Base-by-base conservation (phyloP, 2,888 invertebrate species). In the Epistrophe grossulariae region DNA sequence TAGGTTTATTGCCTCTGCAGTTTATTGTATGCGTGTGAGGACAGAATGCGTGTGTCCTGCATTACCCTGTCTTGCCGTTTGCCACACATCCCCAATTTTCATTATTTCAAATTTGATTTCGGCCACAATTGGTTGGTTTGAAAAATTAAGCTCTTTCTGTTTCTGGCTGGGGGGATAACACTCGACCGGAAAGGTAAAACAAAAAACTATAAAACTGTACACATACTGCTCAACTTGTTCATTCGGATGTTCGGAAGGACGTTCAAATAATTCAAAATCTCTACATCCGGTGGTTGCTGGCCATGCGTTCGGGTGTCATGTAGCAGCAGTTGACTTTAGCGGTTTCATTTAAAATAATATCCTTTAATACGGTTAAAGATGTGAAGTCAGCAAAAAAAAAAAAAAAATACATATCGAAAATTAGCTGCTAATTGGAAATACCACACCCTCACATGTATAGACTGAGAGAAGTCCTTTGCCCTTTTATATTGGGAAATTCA, bases 371-470 rank as follows among this genome's bases (percentile, higher is more conserved):
- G 82, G 85, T 78, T 64, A 43, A 78, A 78, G 78, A 78, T 73
- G 74, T 70, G 38, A 48, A 66, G 17, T 45, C 48, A 48, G 10
- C 43, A 31, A 45, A 45, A 48, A 45, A 15, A 15, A 31, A 45
- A 45, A 48, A 45, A 62, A 43, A 62, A 55, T 66, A 68, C 78
- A 78, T 48, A 72, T 68, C 28, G 78, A 60, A 85, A 85, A 85
- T 85, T 82, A 85, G 81, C 82, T 82, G 85, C 85, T 85, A 85
- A 85, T 85, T 85, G 85, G 78, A 64, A 85, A 82, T 78, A 85
- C 85, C 85, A 64, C 81, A 82, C 70, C 71, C 78, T 64, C 82
- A 73, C n/a, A n/a, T n/a, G n/a, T 78, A 62, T 78, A 24, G 77
- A 52, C 15, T 68, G 40, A 70, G 55, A 28, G 52, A 60, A 68